These are phyloP conservation scores for Ciconia maguari DNA, from an alignment of 2,113 vertebrate genomes.

Conservation along the genomic window DNA sequence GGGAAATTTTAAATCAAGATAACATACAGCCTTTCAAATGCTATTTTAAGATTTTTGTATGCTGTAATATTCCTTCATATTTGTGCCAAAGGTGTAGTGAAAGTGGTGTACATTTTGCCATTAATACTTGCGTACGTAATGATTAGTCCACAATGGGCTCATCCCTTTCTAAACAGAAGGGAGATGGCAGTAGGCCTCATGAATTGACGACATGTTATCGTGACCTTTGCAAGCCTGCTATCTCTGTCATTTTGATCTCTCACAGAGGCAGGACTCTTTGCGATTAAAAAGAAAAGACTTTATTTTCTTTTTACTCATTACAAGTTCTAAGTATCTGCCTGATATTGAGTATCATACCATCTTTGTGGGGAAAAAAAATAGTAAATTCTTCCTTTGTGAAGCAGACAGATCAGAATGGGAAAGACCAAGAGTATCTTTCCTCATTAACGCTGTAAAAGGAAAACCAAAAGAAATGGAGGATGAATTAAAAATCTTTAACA, in stretches of 20 bases:
- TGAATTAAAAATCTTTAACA: not conserved
- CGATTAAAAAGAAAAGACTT: constrained; percentile 20
- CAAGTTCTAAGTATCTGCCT: not conserved
- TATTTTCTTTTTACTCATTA: not conserved
- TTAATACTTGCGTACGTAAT: not conserved
- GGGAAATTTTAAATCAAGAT: not conserved
- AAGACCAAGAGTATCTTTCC: not conserved
- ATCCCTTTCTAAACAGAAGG: not conserved
- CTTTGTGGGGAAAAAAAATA: not conserved
- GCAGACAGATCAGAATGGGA: not conserved
- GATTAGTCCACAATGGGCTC: not conserved
- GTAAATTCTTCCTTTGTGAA: not conserved
- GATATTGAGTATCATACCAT: not conserved
- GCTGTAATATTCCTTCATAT: not conserved
- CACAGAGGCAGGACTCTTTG: not conserved
- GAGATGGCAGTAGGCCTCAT: not conserved
- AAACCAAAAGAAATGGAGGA: not conserved
- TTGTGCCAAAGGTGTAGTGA: not conserved
- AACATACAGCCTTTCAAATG: not conserved
- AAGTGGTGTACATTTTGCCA: not conserved
- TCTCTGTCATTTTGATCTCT: constrained; percentile 41
- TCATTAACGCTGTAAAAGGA: not conserved
- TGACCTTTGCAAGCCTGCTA: constrained; percentile 31
- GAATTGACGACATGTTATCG: constrained; percentile 28
- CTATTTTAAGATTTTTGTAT: not conserved